A percentile compares a stretch with the other conserved stretches of the same genome.
Conservation (phyloP, 2,888 invertebrate genomes). For the Melikaiella ostensackeni region DNA sequence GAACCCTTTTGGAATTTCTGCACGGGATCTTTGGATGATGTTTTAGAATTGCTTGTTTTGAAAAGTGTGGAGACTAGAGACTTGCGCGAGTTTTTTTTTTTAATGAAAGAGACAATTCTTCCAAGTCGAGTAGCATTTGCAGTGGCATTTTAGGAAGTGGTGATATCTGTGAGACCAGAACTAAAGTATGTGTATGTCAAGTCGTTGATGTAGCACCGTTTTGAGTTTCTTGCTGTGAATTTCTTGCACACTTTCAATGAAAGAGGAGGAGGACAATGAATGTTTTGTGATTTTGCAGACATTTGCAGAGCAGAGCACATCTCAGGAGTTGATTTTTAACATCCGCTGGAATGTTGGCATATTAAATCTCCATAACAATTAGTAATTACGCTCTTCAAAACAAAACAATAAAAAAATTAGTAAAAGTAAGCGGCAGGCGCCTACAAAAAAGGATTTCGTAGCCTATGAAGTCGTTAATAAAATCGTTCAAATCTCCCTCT, state of each 20-base stretch:
- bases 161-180: conserved; percentile 32
- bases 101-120: conserved; percentile 18
- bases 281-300: conserved; percentile 21
- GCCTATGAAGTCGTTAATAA: too few relatives aligned
- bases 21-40: conserved; percentile 5
- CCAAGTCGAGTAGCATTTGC: conserved; percentile 18
- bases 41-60: conserved; percentile 22
- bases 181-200: conserved; percentile 34
- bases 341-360: conserved; percentile 3
- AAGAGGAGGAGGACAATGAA: conserved; percentile 16
- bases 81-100: conserved; percentile 18
- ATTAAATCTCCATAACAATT: conserved; percentile 9
- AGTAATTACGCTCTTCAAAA: background rate
- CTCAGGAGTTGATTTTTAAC: conserved; percentile 24
- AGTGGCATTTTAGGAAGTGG: conserved; percentile 20
- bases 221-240: conserved; percentile 37
- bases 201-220: conserved; percentile 36
- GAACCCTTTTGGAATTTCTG: too few relatives aligned
- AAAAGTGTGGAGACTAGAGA: conserved; percentile 17
- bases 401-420: background rate
- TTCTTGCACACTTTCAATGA: conserved; percentile 28
- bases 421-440: too few relatives aligned
- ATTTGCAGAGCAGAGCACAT: background rate
- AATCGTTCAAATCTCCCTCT: too few relatives aligned
- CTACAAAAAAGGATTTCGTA: too few relatives aligned